phyloP scores from a whole-genome alignment of 2,888 invertebrate species.

The Andricus curvator region DNA sequence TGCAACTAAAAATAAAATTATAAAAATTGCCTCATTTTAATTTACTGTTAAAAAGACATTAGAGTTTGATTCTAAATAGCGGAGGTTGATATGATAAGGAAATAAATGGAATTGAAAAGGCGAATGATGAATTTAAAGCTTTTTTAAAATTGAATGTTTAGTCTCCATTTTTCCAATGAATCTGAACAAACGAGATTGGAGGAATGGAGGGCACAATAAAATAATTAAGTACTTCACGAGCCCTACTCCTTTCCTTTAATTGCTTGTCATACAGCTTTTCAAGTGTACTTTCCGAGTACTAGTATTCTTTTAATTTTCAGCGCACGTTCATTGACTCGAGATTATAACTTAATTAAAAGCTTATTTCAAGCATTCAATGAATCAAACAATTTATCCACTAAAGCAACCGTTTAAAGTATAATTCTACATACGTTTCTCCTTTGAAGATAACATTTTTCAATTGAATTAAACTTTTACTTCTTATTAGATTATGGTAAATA shows the following conservation, averaged over 20 bases:
- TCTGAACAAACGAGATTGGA: constrained; percentile 22
- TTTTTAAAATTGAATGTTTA: neutral
- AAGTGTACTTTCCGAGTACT: constrained; percentile 17
- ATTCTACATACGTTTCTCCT: too few relatives aligned
- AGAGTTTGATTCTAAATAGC: too few relatives aligned
- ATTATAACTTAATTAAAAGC: constrained; percentile 25
- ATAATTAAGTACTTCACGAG: constrained; percentile 26
- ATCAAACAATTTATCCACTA: constrained; percentile 20
- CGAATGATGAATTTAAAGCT: neutral
- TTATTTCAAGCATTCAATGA: constrained; percentile 27
- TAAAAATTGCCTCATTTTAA: neutral
- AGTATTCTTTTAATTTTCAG: constrained; percentile 13
- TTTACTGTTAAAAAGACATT: neutral
- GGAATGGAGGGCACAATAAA: constrained; percentile 9
- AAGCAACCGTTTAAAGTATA: neutral
- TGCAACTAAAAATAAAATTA: too few relatives aligned
- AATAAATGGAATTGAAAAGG: neutral
- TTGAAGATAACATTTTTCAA: too few relatives aligned
- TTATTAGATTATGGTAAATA: too few relatives aligned
- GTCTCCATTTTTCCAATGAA: constrained; percentile 12
- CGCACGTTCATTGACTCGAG: neutral
- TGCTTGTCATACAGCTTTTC: constrained; percentile 24
- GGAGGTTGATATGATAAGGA: neutral
- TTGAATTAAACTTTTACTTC: too few relatives aligned
- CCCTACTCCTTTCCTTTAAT: constrained; percentile 29